A percentile compares a stretch with the other conserved stretches of the same genome.
Evolutionary conservation across 1,140 invertebrate species (phyloP).

Genomic region (Pachyrhynchus sulphureomaculatus): DNA sequence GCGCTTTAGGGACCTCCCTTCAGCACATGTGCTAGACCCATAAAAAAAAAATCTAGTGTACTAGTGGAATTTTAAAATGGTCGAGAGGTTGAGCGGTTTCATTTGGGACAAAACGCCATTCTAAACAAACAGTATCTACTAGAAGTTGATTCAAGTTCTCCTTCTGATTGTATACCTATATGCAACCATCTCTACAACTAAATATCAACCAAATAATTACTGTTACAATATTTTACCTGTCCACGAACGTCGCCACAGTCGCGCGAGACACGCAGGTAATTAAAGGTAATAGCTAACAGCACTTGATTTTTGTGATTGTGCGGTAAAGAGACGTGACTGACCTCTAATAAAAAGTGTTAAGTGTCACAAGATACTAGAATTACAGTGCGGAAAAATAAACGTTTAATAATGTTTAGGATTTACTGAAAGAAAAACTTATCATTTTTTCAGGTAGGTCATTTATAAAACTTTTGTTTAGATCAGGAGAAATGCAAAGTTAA

Average conservation of each 20-base stretch:
- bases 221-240: constrained; percentile 27
- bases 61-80: no score
- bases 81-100: no score
- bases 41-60: no score
- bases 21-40: no score
- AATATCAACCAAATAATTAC: background rate
- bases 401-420: constrained; percentile 19
- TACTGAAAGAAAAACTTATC: background rate
- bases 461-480: background rate
- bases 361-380: constrained; percentile 23
- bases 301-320: constrained; percentile 36
- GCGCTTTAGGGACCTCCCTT: no score
- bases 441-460: constrained; percentile 9
- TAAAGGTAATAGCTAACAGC: constrained; percentile 43
- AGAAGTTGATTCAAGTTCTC: no score
- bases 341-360: constrained; percentile 30
- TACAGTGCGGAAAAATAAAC: background rate
- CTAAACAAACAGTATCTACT: no score
- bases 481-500: background rate
- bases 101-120: no score
- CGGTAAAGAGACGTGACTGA: constrained; percentile 31
- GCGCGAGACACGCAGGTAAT: constrained; percentile 30
- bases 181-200: background rate
- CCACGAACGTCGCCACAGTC: constrained; percentile 25
- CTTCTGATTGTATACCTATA: no score